Conservation (phyloP, 2,888 invertebrate genomes). For the Trisateles emortualis region DNA sequence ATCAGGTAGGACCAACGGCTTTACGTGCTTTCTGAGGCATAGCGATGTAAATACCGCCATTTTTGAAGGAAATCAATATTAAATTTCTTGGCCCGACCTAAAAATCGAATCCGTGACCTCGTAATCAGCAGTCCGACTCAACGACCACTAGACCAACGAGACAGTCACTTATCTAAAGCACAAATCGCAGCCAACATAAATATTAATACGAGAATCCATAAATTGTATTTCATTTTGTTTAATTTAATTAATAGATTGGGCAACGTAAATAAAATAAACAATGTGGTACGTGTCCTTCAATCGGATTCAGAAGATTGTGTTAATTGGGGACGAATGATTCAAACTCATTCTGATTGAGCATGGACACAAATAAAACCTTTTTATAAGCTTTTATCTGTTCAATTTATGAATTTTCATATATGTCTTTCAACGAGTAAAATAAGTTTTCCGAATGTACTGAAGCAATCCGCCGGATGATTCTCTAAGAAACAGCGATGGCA, state of each 20-base stretch:
- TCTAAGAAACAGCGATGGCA: too few relatives aligned
- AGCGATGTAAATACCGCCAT: too few relatives aligned
- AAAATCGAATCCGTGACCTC: too few relatives aligned
- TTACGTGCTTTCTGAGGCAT: too few relatives aligned
- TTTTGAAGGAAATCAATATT: too few relatives aligned
- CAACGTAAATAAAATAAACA: constrained; percentile 20
- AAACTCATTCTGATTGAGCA: constrained; percentile 29
- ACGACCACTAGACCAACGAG: too few relatives aligned
- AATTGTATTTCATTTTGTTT: constrained; percentile 15
- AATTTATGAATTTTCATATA: neutral
- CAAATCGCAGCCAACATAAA: neutral
- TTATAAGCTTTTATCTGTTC: neutral
- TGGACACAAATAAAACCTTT: constrained; percentile 2
- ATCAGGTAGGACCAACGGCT: too few relatives aligned
- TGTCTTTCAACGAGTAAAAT: neutral
- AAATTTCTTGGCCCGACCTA: too few relatives aligned
- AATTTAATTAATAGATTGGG: constrained; percentile 20
- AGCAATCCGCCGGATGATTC: too few relatives aligned
- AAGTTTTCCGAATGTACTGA: too few relatives aligned
- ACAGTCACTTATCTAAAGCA: too few relatives aligned
- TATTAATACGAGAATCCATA: neutral
- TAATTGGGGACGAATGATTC: constrained; percentile 25
- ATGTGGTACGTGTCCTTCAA: constrained; percentile 3
- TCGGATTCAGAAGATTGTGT: constrained; percentile 21
- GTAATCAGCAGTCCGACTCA: too few relatives aligned